Evolutionary conservation across 1,140 invertebrate genomes (phyloP).

Genomic region (Nasonia vitripennis): DNA sequence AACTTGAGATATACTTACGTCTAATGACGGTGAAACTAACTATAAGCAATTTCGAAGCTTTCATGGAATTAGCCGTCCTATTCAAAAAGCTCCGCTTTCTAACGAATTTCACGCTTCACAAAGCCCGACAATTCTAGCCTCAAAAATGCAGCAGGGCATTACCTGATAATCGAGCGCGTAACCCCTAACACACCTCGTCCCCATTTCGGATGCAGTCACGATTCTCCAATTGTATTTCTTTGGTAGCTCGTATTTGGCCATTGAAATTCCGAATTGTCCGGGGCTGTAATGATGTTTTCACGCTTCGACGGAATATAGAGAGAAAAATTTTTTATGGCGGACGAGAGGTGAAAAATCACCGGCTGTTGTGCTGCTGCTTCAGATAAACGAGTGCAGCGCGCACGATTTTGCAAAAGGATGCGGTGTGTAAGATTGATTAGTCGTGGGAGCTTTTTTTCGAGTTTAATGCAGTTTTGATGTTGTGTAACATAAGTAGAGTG

Average conservation of each 20-base stretch:
- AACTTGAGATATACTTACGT: too few species aligned
- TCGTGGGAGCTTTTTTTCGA: too few species aligned
- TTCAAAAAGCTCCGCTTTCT: neutral
- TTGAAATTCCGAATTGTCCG: constrained; percentile 14
- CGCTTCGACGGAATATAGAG: neutral
- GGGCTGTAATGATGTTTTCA: constrained; percentile 33
- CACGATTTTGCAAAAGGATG: too few species aligned
- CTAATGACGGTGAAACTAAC: too few species aligned
- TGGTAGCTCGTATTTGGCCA: neutral
- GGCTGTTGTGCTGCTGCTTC: too few species aligned
- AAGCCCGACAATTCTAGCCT: neutral
- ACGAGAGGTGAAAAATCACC: too few species aligned
- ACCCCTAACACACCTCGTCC: neutral
- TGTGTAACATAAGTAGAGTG: too few species aligned
- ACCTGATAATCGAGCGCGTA: constrained; percentile 7
- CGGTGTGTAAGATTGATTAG: too few species aligned
- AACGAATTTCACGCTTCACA: neutral
- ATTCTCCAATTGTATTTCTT: constrained; percentile 16
- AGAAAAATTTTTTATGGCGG: neutral
- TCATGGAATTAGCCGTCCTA: neutral
- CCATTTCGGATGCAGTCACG: neutral
- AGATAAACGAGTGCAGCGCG: too few species aligned
- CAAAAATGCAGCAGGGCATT: neutral
- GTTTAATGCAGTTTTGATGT: too few species aligned
- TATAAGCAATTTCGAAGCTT: neutral